phyloP scores from a whole-genome alignment of 2,888 invertebrate species.

The Orchesellides sinensis region DNA sequence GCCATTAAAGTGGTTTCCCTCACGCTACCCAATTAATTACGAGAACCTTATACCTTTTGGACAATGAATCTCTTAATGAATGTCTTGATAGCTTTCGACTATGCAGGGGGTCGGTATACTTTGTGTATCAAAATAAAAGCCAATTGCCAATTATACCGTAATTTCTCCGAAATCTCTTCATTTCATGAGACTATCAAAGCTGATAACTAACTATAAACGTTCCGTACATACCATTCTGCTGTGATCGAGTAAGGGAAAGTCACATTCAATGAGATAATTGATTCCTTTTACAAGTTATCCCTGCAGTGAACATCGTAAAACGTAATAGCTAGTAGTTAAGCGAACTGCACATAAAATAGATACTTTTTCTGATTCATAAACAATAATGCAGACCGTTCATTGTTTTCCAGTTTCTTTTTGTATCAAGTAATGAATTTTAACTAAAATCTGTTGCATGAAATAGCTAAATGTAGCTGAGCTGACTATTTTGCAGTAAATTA shows the following conservation, averaged over 20 bases:
- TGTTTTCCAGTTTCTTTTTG: too few relatives aligned
- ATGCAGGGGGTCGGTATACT: background rate
- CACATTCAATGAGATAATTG: slow-evolving; percentile 17
- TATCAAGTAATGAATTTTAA: too few relatives aligned
- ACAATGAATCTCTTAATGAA: slow-evolving; percentile 5
- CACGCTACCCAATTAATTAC: slow-evolving; percentile 35
- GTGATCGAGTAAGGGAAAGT: slow-evolving; percentile 20
- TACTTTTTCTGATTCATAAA: too few relatives aligned
- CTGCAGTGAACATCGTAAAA: slow-evolving; percentile 17
- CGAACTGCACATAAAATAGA: background rate
- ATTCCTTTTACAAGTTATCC: slow-evolving; percentile 2
- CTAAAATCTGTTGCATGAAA: too few relatives aligned
- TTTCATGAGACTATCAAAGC: slow-evolving; percentile 10
- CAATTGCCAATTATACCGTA: slow-evolving; percentile 16
- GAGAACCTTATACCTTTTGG: background rate
- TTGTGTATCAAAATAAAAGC: background rate
- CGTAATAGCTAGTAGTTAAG: slow-evolving; percentile 8
- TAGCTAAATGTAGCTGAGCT: too few relatives aligned
- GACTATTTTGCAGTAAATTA: too few relatives aligned
- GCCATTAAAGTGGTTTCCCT: slow-evolving; percentile 43
- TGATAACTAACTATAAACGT: slow-evolving; percentile 16
- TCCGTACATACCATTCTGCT: background rate
- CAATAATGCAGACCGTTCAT: too few relatives aligned
- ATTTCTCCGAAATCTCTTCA: slow-evolving; percentile 10
- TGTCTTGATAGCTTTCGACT: background rate